Evolutionary conservation across 2,113 vertebrate genomes (phyloP).

Genomic region (Gasterosteus nipponicus): DNA sequence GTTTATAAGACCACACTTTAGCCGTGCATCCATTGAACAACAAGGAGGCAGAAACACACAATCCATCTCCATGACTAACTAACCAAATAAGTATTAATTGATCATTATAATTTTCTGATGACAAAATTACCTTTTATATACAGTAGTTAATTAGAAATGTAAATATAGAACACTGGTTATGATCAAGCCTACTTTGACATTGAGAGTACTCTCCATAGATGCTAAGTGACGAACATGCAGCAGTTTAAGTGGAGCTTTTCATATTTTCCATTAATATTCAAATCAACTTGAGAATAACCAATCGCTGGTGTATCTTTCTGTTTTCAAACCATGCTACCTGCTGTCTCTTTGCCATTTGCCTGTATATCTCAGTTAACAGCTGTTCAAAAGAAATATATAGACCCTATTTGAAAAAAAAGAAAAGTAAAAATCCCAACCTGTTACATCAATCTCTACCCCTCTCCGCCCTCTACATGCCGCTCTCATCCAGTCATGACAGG

Average conservation of each 20-base stretch:
- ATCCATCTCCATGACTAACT: constrained; percentile 2
- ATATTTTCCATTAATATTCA: constrained; percentile 21
- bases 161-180: neutral
- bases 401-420: constrained; percentile 35
- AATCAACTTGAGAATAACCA: constrained; percentile 15
- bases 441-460: constrained; percentile 74
- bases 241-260: constrained; percentile 16
- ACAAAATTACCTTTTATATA: constrained; percentile 14
- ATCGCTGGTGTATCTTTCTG: neutral
- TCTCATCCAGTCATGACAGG: constrained; percentile 74
- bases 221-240: constrained; percentile 15
- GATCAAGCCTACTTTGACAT: constrained; percentile 13
- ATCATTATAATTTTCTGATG: constrained; percentile 1
- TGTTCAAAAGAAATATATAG: constrained; percentile 27
- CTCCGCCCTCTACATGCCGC: constrained; percentile 69
- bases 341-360: constrained; percentile 8
- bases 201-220: constrained; percentile 26
- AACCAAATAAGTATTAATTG: constrained; percentile 5
- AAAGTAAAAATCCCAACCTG: constrained; percentile 63
- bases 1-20: neutral
- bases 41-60: neutral
- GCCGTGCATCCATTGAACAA: neutral
- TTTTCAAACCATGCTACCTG: constrained; percentile 10
- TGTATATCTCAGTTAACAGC: constrained; percentile 47
- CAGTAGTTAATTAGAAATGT: constrained; percentile 1